Evolutionary conservation across 2,888 invertebrate species (phyloP), one percentile per base, ranked within the genome.

Genomic region (Agrochola circellaris): DNA sequence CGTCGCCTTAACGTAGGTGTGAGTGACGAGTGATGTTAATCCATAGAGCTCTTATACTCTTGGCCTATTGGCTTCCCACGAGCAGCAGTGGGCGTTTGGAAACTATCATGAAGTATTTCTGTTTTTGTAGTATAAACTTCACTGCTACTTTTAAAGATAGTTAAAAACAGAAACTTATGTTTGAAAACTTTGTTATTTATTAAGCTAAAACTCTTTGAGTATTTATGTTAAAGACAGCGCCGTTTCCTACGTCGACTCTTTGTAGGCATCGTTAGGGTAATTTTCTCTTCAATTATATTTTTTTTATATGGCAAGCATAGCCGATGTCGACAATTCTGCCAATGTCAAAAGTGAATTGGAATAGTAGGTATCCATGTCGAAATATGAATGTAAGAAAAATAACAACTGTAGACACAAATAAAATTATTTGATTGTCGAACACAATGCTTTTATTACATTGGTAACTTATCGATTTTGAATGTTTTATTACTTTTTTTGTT

Each of bases 1-100:
- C 34, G 34, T 34, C 5, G 34, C 34, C 42, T 72, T 51, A 42
- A 20, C 0, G 30, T n/a, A 54, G 11, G 45, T 61, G 4, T 0
- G 9, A 30, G 9, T 23, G 51, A 11, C 0, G 9, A 30, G 9
- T 23, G 51, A 11, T 81, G 15, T 65, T 75, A 42, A 34, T 51
- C 23, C 17, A 73, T 23, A 42, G 56, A 51, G 17, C 17, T 26
- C 17, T 64, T 54, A 42, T 30, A 34, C 20, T 54, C 13, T n/a
- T 61, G 60, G 45, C 26, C 15, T 65, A 45, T 65, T n/a, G 20
- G 26, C 26, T 58, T 30, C 20, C 75, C 34, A 45, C 64, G 30
- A 17, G 23, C n/a, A 42, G 11, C 13, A 34, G 82, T 76, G 67
- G 82, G 67, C 42, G 67, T n/a, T n/a, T 30, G 13, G 2, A 23